Base-by-base conservation (phyloP, 92 coral and sea anemone genomes). In the Porites evermanni region DNA sequence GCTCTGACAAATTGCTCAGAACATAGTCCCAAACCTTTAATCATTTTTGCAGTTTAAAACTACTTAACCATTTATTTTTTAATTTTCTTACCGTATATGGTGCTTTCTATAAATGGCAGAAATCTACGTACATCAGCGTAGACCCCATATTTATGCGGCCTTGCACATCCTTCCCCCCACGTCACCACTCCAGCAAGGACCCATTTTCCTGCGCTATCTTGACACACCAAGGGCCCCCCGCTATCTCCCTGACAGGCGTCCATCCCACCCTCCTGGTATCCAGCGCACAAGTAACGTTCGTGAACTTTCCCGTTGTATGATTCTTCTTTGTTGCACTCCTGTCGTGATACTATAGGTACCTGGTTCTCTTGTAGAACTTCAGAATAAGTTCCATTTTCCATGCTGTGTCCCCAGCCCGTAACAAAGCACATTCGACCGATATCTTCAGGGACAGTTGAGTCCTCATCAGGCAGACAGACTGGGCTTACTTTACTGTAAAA, bases 161-260 rank as follows among this genome's bases (percentile, higher is more conserved):
- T 69, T n/a, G 99, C 99, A 67, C 99, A 97, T 5, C 94, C 97
- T 20, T 72, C 79, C 20, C 99, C 99, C 97, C 98, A 97, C 71
- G 96, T 96, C 79, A 92, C 94, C 80, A 92, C 80, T 17, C 99
- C 99, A 26, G 92, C 87, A 7, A 97, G 92, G 12, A 91, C 80
- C 99, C 99, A 97, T 68, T 83, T 85, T 79, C 95, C 98, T 23
- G 86, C 90, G 80, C 79, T 88, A 86, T 91, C 91, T 91, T 90
- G 91, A 75, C 98, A 97, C 72, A 90, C 97, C 61, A 97, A 85
- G 72, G 99, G 99, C 26, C 99, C 99, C 17, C 99, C 99, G 54
- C 98, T 95, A 64, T 97, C 99, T 44, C 99, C 99, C 51, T 75
- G 92, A 84, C 99, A 97, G 63, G 94, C 81, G 71, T 97, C 99